phyloP scores from a whole-genome alignment of 2,113 vertebrate species.

The Syngnathoides biaculeatus region DNA sequence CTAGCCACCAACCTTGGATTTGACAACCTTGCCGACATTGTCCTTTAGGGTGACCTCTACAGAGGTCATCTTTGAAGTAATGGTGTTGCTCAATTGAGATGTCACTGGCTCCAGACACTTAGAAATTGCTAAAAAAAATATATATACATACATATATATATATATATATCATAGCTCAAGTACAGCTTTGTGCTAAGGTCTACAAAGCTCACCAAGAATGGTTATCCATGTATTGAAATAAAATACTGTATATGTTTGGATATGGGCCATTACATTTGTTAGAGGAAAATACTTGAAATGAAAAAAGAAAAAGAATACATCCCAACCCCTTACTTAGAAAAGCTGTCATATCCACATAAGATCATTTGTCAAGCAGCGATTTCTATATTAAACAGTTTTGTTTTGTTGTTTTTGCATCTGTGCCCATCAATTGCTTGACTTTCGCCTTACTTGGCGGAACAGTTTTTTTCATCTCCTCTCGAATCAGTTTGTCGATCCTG shows the following conservation, averaged over 20 bases:
- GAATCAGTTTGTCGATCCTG: slow-evolving; percentile 87
- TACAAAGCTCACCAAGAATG: background rate
- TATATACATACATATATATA: too few relatives aligned
- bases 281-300: background rate
- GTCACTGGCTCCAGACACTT: slow-evolving; percentile 88
- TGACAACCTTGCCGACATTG: slow-evolving; percentile 87
- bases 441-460: slow-evolving; percentile 86
- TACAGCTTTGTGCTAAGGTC: background rate
- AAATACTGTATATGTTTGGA: background rate
- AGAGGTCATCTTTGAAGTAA: slow-evolving; percentile 84
- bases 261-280: background rate
- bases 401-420: background rate
- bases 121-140: slow-evolving; percentile 66
- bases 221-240: background rate
- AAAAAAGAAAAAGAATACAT: background rate
- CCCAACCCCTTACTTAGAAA: background rate
- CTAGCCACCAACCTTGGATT: slow-evolving; percentile 83
- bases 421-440: background rate
- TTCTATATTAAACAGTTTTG: background rate
- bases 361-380: background rate
- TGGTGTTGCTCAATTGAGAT: slow-evolving; percentile 81
- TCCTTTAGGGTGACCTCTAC: slow-evolving; percentile 90
- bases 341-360: background rate
- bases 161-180: slow-evolving; percentile 7
- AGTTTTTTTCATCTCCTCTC: slow-evolving; percentile 93